Evolutionary conservation across 2,113 vertebrate genomes (phyloP).

Genomic region (Plectropomus leopardus): DNA sequence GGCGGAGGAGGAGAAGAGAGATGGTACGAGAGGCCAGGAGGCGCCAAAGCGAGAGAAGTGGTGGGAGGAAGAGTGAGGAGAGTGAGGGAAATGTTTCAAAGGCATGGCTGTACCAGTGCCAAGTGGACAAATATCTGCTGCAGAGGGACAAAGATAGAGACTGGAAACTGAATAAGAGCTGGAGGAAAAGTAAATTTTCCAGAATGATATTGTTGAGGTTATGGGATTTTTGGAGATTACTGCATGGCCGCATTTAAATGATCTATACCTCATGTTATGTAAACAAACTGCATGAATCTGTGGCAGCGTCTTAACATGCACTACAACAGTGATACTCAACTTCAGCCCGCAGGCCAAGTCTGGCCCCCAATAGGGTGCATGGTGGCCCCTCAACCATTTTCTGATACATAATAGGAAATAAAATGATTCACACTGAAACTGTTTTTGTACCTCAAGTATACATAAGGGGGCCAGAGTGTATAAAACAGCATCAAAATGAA

Average conservation of each 20-base stretch:
- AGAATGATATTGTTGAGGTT: neutral
- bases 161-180: neutral
- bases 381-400: too few relatives aligned
- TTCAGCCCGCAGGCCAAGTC: too few relatives aligned
- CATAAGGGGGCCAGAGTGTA: too few relatives aligned
- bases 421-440: too few relatives aligned
- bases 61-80: slow-evolving; percentile 24
- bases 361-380: too few relatives aligned
- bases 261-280: neutral
- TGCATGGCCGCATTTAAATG: neutral
- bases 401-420: too few relatives aligned
- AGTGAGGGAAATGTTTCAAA: neutral
- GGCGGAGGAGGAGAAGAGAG: slow-evolving; percentile 9
- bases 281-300: neutral
- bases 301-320: neutral
- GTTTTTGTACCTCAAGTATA: too few relatives aligned
- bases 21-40: neutral
- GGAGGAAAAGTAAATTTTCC: neutral
- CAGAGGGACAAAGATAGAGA: neutral
- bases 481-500: too few relatives aligned
- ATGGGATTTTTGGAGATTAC: neutral
- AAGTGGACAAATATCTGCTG: slow-evolving; percentile 19
- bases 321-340: too few relatives aligned
- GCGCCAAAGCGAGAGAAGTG: slow-evolving; percentile 7
- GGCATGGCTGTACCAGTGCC: neutral